These are phyloP conservation scores for Cancer borealis DNA, from an alignment of 2,888 invertebrate species.

Conservation along the genomic window DNA sequence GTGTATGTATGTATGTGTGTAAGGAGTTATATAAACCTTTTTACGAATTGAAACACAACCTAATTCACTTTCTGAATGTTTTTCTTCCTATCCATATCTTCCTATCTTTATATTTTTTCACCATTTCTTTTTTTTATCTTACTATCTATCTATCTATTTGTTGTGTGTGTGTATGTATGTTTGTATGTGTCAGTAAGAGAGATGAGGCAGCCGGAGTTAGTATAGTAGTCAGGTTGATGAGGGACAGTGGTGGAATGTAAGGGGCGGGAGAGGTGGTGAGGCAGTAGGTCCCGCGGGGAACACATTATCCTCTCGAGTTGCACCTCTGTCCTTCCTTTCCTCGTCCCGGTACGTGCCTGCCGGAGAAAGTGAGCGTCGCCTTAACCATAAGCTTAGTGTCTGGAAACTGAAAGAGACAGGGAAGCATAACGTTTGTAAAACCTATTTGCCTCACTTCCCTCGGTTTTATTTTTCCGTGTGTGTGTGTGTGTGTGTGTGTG, in stretches of 20 bases:
- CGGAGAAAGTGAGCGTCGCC: background rate
- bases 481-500: background rate
- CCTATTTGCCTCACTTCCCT: background rate
- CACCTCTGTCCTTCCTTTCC: background rate
- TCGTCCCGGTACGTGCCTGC: background rate
- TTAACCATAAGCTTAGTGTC: background rate
- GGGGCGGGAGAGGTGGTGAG: background rate
- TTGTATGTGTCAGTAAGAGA: background rate
- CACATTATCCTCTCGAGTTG: slow-evolving; percentile 33
- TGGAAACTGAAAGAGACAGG: background rate
- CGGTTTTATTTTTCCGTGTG: background rate
- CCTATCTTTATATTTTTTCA: background rate
- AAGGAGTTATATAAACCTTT: no score
- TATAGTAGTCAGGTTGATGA: background rate
- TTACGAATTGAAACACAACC: no score
- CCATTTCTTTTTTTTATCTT: background rate
- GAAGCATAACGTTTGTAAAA: background rate
- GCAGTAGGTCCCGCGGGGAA: slow-evolving; percentile 12
- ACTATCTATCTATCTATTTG: background rate
- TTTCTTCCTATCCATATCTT: background rate
- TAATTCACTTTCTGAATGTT: no score
- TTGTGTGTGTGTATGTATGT: slow-evolving; percentile 11
- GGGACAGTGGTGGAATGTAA: background rate
- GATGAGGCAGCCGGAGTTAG: background rate
- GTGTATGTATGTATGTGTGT: no score